Evolutionary conservation across 2,888 invertebrate species (phyloP).

Genomic region (Lasioglossum zephyrum): DNA sequence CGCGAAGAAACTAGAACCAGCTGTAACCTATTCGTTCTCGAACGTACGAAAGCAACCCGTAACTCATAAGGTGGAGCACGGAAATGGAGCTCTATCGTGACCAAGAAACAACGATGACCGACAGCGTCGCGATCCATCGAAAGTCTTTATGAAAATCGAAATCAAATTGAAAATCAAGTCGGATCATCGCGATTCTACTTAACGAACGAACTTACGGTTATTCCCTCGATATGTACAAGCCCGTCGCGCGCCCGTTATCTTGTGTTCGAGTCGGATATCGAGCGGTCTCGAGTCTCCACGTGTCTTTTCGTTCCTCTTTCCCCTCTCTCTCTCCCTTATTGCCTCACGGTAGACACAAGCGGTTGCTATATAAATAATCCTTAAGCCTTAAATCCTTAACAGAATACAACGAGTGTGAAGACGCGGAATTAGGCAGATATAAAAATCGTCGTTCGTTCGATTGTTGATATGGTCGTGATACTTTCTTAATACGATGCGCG

Average conservation of each 20-base stretch:
- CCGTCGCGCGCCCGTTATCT: conserved; percentile 42
- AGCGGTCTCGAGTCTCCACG: conserved; percentile 14
- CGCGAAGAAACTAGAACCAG: conserved; percentile 4
- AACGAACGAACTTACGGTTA: conserved; percentile 57
- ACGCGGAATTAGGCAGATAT: conserved; percentile 61
- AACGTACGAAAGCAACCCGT: conserved; percentile 62
- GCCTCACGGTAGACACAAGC: conserved; percentile 51
- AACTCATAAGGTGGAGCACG: conserved; percentile 19
- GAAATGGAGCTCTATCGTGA: conserved; percentile 27
- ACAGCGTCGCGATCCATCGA: conserved; percentile 14
- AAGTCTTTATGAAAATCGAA: background rate
- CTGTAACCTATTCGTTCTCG: conserved; percentile 38
- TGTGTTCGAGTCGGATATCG: conserved; percentile 25
- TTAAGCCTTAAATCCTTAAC: conserved; percentile 59
- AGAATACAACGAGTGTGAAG: conserved; percentile 47
- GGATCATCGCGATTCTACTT: conserved; percentile 45
- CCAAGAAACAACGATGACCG: conserved; percentile 20
- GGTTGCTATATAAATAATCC: conserved; percentile 69
- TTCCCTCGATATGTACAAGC: conserved; percentile 75
- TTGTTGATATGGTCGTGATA: conserved; percentile 72
- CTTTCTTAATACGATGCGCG: conserved; percentile 65
- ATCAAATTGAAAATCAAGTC: conserved; percentile 18
- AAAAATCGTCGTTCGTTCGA: conserved; percentile 60
- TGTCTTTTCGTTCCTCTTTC: background rate
- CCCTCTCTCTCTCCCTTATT: background rate